Evolutionary conservation across 2,113 vertebrate species (phyloP), one percentile per base, ranked within the genome.

Genomic region (Ailuropoda melanoleuca): DNA sequence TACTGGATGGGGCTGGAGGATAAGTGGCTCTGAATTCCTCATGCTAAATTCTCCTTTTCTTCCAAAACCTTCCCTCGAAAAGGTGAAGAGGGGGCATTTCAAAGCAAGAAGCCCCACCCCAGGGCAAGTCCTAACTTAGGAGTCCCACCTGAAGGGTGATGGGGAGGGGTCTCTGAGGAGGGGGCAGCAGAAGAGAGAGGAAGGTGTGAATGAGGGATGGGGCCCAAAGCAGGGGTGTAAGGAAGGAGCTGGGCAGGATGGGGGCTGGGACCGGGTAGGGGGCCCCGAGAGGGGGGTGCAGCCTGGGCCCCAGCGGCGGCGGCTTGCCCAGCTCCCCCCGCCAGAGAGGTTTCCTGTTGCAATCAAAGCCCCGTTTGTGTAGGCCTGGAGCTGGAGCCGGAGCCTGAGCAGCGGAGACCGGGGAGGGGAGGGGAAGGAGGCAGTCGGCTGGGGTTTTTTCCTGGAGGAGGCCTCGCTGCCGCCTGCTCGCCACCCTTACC

Each of bases 281-380:
- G 97, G 96, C 96, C 95, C 87, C 81, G 72, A 88, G 90, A 95
- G 80, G 96, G 97, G 97, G 97, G 96, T 97, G 84, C 97, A 94
- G 97, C 92, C 96, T 88, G 96, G 98, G 98, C 98, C 97, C 97
- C 97, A 97, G 95, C 31, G 19, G 97, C 83, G 85, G 98, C 89
- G 88, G 97, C 98, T 95, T 58, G 96, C 97, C 97, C 95, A 2
- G 77, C 95, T 96, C 97, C 90, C 98, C 97, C 97, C 95, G 68
- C 98, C 94, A 3, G 95, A 98, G 97, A 98, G 98, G 98, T 98
- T 98, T 98, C 98, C 98, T 98, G 98, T 98, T 98, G 97, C 97
- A 98, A 98, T 98, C 98, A 98, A 98, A 98, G 98, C 98, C 97
- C 97, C 97, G 48, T 98, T 98, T 98, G 98, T 98, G 98, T 98